phyloP scores from a whole-genome alignment of 2,888 invertebrate genomes.

The Campoplex capitator region DNA sequence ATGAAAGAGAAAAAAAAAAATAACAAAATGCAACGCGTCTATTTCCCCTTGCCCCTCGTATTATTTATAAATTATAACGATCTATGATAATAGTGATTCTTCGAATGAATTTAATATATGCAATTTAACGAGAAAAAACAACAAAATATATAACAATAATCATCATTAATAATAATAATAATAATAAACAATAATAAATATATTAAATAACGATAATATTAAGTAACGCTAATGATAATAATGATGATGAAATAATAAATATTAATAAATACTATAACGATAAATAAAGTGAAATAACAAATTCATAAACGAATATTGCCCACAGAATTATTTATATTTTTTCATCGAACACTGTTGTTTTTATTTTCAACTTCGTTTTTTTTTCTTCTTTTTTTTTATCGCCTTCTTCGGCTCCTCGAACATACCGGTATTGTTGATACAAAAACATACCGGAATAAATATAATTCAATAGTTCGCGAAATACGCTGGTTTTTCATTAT shows the following conservation, averaged over 20 bases:
- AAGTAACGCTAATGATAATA: constrained; percentile 75
- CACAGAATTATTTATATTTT: constrained; percentile 66
- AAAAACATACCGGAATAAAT: background rate
- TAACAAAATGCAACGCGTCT: constrained; percentile 48
- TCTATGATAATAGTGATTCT: constrained; percentile 71
- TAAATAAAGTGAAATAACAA: constrained; percentile 70
- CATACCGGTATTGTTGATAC: background rate
- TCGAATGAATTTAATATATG: constrained; percentile 68
- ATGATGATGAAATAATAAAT: constrained; percentile 75
- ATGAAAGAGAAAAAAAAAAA: constrained; percentile 15
- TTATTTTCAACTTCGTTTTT: constrained; percentile 3
- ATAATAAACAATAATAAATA: constrained; percentile 78
- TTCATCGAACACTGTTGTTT: constrained; percentile 50
- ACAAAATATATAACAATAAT: constrained; percentile 15
- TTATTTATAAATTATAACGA: constrained; percentile 60
- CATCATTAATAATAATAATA: constrained; percentile 71
- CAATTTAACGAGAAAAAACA: constrained; percentile 52
- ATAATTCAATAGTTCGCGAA: constrained; percentile 4
- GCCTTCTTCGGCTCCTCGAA: constrained; percentile 4
- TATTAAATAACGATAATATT: constrained; percentile 53
- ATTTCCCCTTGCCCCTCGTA: constrained; percentile 41
- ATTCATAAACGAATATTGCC: constrained; percentile 63
- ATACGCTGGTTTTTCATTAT: background rate
- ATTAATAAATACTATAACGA: constrained; percentile 74
- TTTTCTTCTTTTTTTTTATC: constrained; percentile 9